Evolutionary conservation across 53 echinoderm and acorn worm species (phyloP).

Genomic region (Pentamera pediparva): DNA sequence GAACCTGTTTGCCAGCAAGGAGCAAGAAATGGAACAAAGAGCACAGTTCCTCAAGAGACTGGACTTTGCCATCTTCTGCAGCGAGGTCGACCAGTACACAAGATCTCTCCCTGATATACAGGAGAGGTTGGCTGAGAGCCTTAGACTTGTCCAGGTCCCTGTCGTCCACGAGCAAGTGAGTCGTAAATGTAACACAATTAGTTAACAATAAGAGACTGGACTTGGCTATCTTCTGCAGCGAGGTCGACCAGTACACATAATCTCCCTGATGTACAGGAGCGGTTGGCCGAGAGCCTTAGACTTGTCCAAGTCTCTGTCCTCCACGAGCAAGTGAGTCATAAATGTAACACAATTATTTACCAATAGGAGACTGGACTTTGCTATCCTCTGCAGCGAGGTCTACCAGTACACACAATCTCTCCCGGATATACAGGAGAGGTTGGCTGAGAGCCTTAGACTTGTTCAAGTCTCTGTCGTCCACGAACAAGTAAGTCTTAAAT

Average conservation of each 20-base stretch:
- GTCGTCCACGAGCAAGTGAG: slow-evolving; percentile 78
- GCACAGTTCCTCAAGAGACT: slow-evolving; percentile 87
- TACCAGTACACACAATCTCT: slow-evolving; percentile 85
- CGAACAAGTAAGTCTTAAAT: slow-evolving; percentile 68
- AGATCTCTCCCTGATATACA: slow-evolving; percentile 85
- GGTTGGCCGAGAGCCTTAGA: slow-evolving; percentile 79
- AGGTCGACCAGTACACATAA: slow-evolving; percentile 84
- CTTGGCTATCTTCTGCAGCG: slow-evolving; percentile 86
- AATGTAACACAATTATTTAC: too few species aligned
- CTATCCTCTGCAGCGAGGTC: slow-evolving; percentile 83
- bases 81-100: slow-evolving; percentile 88
- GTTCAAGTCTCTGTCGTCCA: slow-evolving; percentile 77
- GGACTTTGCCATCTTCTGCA: slow-evolving; percentile 84
- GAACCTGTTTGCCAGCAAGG: slow-evolving; percentile 90
- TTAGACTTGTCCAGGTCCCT: slow-evolving; percentile 73
- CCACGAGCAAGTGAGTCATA: slow-evolving; percentile 70
- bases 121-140: slow-evolving; percentile 82
- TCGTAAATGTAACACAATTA: too few species aligned
- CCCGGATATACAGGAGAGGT: slow-evolving; percentile 87
- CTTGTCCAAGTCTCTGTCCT: slow-evolving; percentile 70
- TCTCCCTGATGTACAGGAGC: slow-evolving; percentile 87
- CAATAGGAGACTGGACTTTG: slow-evolving; percentile 79
- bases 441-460: slow-evolving; percentile 83
- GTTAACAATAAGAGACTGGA: slow-evolving; percentile 76
- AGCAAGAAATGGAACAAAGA: slow-evolving; percentile 89